A percentile compares a stretch with the other conserved stretches of the same genome.
Evolutionary conservation across 37 sponge, comb jelly and placozoan species (phyloP).

Genomic region (Beroe ovata): DNA sequence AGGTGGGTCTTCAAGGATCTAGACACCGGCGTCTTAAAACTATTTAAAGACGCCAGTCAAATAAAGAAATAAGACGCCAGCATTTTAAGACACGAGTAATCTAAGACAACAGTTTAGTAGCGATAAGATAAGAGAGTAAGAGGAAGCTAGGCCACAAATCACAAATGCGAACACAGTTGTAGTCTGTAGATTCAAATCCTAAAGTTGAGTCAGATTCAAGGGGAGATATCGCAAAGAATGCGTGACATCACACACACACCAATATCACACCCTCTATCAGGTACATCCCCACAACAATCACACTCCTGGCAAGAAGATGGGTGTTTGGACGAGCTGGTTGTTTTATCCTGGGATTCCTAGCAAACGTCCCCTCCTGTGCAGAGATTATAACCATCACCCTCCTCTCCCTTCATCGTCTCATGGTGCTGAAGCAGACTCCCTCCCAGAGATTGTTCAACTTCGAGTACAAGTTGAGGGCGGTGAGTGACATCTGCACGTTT

Average conservation of each 20-base stretch:
- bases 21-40: too few relatives aligned
- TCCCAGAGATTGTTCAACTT: conserved; percentile 31
- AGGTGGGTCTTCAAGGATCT: not conserved
- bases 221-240: too few relatives aligned
- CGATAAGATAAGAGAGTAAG: too few relatives aligned
- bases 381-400: conserved; percentile 22
- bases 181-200: too few relatives aligned
- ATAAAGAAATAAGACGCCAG: too few relatives aligned
- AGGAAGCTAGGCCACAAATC: too few relatives aligned
- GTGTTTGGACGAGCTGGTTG: not conserved
- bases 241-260: too few relatives aligned
- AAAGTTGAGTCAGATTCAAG: too few relatives aligned
- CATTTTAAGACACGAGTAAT: too few relatives aligned
- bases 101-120: too few relatives aligned
- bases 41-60: too few relatives aligned
- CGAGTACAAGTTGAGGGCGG: not conserved
- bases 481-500: conserved; percentile 9
- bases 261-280: not conserved
- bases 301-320: not conserved
- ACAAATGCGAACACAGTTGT: too few relatives aligned
- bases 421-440: conserved; percentile 1
- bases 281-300: conserved; percentile 24
- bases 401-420: conserved; percentile 1
- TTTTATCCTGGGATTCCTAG: conserved; percentile 21
- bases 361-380: conserved; percentile 35